Conservation (phyloP, 2,797 vertebrate genomes). For the Pangasius larnaudii region DNA sequence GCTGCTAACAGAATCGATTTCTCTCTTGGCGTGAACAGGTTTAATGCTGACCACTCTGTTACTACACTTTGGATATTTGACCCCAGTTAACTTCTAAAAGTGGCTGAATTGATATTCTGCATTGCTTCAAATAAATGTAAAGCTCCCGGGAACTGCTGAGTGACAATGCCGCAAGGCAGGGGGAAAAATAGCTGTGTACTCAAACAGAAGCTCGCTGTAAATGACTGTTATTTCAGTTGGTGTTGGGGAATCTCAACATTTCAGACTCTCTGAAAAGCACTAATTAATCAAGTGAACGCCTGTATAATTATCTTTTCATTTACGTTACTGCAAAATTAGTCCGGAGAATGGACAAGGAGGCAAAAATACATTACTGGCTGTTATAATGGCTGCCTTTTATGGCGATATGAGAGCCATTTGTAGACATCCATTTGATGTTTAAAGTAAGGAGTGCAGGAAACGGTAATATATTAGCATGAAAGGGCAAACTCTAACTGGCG, state of each 20-base stretch:
- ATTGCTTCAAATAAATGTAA: slow-evolving; percentile 62
- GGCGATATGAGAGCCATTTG: neutral
- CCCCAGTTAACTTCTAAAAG: slow-evolving; percentile 64
- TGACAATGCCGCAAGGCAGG: slow-evolving; percentile 51
- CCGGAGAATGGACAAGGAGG: slow-evolving; percentile 8
- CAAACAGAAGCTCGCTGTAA: slow-evolving; percentile 45
- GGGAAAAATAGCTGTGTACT: slow-evolving; percentile 41
- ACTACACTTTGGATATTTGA: slow-evolving; percentile 44
- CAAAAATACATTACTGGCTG: slow-evolving; percentile 33
- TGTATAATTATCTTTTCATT: slow-evolving; percentile 62
- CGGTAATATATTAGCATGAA: neutral
- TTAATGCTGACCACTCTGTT: slow-evolving; percentile 53
- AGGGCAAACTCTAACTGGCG: slow-evolving; percentile 3
- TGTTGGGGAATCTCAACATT: slow-evolving; percentile 28
- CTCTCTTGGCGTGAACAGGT: slow-evolving; percentile 10
- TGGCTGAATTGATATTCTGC: slow-evolving; percentile 56
- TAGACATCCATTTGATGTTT: slow-evolving; percentile 5
- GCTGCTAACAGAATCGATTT: slow-evolving; percentile 52
- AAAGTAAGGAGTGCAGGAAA: neutral
- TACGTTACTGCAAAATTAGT: slow-evolving; percentile 37
- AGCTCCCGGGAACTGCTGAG: slow-evolving; percentile 42
- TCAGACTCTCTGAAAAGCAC: slow-evolving; percentile 53
- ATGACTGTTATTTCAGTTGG: slow-evolving; percentile 60
- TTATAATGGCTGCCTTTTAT: slow-evolving; percentile 22
- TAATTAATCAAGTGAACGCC: slow-evolving; percentile 68